Conservation (phyloP, 2,113 vertebrate genomes). For the Polypterus bichir region DNA sequence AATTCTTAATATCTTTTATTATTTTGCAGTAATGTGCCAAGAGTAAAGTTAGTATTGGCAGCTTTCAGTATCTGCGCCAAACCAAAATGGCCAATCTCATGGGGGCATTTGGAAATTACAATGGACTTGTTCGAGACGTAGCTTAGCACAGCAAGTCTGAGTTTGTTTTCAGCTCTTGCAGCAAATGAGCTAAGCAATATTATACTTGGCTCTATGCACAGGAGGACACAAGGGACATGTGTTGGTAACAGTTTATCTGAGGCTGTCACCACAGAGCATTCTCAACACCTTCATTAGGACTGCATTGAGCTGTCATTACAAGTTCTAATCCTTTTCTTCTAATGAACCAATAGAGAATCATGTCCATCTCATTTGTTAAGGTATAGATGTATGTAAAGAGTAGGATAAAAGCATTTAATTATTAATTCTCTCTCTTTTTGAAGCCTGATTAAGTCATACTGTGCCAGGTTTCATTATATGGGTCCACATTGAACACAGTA, state of each 20-base stretch:
- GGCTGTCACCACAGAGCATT: constrained; percentile 10
- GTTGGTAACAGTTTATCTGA: constrained; percentile 8
- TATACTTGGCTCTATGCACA: constrained; percentile 19
- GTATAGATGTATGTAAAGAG: too few species aligned
- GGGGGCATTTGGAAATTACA: constrained; percentile 32
- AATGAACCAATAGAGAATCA: too few species aligned
- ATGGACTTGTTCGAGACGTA: constrained; percentile 32
- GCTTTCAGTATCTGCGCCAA: constrained; percentile 33
- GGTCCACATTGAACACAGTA: too few species aligned
- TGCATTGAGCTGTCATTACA: constrained; percentile 15
- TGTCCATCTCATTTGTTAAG: too few species aligned
- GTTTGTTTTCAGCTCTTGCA: constrained; percentile 19
- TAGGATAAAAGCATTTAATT: too few species aligned
- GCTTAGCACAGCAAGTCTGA: not conserved
- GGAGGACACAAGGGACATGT: constrained; percentile 8
- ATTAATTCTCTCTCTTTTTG: too few species aligned
- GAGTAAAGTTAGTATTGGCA: constrained; percentile 30
- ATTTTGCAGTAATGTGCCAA: constrained; percentile 33
- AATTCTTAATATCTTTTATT: constrained; percentile 38
- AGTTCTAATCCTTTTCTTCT: not conserved
- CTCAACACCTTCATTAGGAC: constrained; percentile 7
- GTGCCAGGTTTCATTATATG: too few species aligned
- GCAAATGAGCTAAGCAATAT: constrained; percentile 22
- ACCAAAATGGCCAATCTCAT: constrained; percentile 34
- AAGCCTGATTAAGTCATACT: too few species aligned